phyloP scores from a whole-genome alignment of 2,113 vertebrate genomes.

The Spermophilus dauricus region DNA sequence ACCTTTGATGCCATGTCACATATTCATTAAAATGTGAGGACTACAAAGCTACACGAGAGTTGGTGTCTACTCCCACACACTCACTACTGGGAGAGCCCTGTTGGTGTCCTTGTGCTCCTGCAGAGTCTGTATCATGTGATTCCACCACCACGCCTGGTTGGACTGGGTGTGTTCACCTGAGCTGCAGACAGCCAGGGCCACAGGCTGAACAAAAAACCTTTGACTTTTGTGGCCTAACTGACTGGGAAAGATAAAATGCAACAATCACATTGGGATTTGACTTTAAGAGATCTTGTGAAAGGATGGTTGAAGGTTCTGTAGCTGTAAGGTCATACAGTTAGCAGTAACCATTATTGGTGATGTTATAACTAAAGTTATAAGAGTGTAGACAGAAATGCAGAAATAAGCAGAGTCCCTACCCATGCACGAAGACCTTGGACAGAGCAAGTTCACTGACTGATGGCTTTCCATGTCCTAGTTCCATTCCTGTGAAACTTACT shows the following conservation, averaged over 20 bases:
- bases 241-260: neutral
- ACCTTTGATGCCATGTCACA: neutral
- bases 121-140: neutral
- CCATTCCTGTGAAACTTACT: neutral
- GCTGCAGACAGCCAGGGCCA: neutral
- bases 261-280: neutral
- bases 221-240: neutral
- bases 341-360: neutral
- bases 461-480: neutral
- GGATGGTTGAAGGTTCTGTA: neutral
- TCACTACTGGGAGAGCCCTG: neutral
- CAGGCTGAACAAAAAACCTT: neutral
- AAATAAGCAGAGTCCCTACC: too few relatives aligned
- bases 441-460: neutral
- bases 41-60: neutral
- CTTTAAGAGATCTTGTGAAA: neutral
- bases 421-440: too few relatives aligned
- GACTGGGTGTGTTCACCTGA: neutral
- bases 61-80: neutral
- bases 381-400: neutral
- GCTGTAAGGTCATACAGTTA: neutral
- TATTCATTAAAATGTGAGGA: neutral
- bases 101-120: neutral
- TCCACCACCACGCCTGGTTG: neutral
- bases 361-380: neutral